Evolutionary conservation across 2,888 invertebrate species (phyloP).

Genomic region (Drosophila melanosoma): DNA sequence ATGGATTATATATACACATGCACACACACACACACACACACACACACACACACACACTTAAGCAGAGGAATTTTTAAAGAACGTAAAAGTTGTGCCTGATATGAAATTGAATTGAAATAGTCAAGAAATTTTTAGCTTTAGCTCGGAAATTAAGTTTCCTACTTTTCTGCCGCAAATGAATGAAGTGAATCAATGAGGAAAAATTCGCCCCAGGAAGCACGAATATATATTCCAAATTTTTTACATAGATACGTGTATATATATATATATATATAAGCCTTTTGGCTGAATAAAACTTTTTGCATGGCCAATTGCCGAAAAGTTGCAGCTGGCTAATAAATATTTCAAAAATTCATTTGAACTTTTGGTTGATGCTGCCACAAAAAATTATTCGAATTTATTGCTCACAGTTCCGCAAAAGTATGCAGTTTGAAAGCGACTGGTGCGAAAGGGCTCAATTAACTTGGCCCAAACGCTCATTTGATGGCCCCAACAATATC

Average conservation of each 20-base stretch:
- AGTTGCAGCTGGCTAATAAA: slow-evolving; percentile 66
- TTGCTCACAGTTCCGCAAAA: slow-evolving; percentile 14
- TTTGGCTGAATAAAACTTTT: slow-evolving; percentile 51
- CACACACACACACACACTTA: background rate
- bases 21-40: background rate
- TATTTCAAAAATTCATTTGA: slow-evolving; percentile 57
- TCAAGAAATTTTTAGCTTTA: slow-evolving; percentile 20
- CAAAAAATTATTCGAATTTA: slow-evolving; percentile 20
- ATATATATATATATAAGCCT: background rate
- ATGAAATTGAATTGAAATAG: slow-evolving; percentile 42
- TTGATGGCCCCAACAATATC: slow-evolving; percentile 19
- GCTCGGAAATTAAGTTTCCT: slow-evolving; percentile 60
- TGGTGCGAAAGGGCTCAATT: slow-evolving; percentile 49
- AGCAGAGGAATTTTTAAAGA: background rate
- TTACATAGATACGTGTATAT: background rate
- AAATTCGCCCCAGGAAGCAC: slow-evolving; percentile 13
- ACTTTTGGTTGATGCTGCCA: slow-evolving; percentile 25
- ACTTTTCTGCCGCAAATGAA: slow-evolving; percentile 61
- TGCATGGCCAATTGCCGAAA: slow-evolving; percentile 52
- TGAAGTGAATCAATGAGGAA: slow-evolving; percentile 38
- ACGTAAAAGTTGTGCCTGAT: slow-evolving; percentile 25
- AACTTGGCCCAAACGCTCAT: slow-evolving; percentile 23
- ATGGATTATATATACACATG: slow-evolving; percentile 21
- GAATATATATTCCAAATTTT: slow-evolving; percentile 36
- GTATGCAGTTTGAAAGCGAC: slow-evolving; percentile 28